Base-by-base conservation (phyloP, 2,888 invertebrate species). In the Geophilus truncorum region DNA sequence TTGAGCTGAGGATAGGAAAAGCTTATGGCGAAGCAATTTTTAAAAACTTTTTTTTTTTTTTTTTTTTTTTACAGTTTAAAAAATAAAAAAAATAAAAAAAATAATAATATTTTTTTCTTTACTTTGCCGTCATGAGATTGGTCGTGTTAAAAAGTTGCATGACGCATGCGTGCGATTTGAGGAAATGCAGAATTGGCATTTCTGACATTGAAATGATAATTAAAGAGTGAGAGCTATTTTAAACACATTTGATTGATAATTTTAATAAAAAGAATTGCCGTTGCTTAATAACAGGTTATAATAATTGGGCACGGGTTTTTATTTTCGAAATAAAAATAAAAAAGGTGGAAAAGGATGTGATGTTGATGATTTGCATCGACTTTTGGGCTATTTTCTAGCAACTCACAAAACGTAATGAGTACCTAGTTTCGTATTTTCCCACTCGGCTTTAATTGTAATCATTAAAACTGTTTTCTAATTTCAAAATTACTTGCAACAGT, bases 201-300 rank as follows among this genome's bases (percentile, higher is more conserved):
- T 70, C 21, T 70, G 70, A 70, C 70, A 70, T 25, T 70, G 70
- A 70, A 70, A 70, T 25, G 70, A 70, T 70, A 70, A 70, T 70
- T 70, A 70, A 70, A 70, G 70, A 70, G 70, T 70, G 28, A n/a
- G 70, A 10, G 70, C 70, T 28, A 70, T 28, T 70, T 70, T 70
- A 23, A 70, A 70, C 70, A 28, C 70, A 70, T 70, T 70, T 70
- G 70, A 70, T 70, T 70, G 70, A n/a, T 70, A 70, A 70, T 70
- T 70, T 70, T 25, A 70, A 23, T 62, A 21, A 28, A 70, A 70
- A 70, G 28, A 25, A 12, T 70, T 12, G 70, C 18, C 18, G 51
- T 70, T 12, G 10, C 70, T 28, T 70, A 70, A 70, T 70, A 25
- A 70, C 28, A 9, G 70, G 23, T 70, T 70, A 10, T 25, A 28